Evolutionary conservation across 2,113 vertebrate species (phyloP), one percentile per base, ranked within the genome.

Genomic region (Lipophrys pholis): DNA sequence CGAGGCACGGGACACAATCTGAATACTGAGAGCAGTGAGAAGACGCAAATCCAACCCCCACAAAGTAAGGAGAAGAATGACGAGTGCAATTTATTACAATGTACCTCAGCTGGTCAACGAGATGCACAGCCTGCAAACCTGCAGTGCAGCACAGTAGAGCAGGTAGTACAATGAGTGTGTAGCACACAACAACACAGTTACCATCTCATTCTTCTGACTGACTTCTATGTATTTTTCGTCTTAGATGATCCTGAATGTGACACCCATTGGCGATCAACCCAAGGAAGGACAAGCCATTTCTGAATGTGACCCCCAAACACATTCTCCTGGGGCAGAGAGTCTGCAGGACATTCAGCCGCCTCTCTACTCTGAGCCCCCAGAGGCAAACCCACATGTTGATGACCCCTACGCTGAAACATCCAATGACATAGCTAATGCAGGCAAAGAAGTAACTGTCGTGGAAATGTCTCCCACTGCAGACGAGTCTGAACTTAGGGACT

Each of bases 121-220:
- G 41, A 58, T 0, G 5, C 49, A 68, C 62, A 59, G 52, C 42
- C 61, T 70, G 36, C 56, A 66, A 65, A 69, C 1, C 48, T 79
- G 61, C 79, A 73, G n/a, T 14, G 1, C 73, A 72, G 8, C 43
- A 56, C 36, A 69, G 48, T 12, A 12, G 36, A 36, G 54, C 56
- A 84, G 83, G 84, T 86, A 67, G 38, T 61, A n/a, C 55, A 45
- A 48, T 15, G 8, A 42, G 11, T 64, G 14, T 50, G 17, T 5
- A 72, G 11, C 0, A 72, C 7, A 53, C 9, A 0, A 8, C 0
- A 10, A 76, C 36, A 17, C 5, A 42, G 1, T 36, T 7, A 17
- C 10, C 46, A 2, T 49, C 12, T 43, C 5, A n/a, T 17, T 15
- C 1, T 46, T 74, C 7, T 53, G 55, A 71, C 50, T 64, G n/a